Conservation (phyloP, 1,140 invertebrate genomes). For the Hestina assimilis region DNA sequence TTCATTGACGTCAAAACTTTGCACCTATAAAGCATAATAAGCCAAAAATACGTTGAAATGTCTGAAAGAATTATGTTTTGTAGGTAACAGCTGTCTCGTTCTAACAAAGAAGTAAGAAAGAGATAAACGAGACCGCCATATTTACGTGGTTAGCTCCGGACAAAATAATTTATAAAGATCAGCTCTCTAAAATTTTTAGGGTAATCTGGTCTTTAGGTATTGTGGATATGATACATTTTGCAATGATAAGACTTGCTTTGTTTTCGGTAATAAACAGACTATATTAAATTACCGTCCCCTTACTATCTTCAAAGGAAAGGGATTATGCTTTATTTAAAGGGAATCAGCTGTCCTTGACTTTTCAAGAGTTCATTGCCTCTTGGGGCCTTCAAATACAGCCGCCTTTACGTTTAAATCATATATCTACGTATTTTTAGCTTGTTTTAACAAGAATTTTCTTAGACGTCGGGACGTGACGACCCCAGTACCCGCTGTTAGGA, state of each 20-base stretch:
- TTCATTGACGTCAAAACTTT: not conserved
- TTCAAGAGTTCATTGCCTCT: too few species aligned
- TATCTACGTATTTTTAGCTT: too few species aligned
- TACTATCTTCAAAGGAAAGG: too few species aligned
- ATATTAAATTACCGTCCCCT: too few species aligned
- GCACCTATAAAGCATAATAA: not conserved
- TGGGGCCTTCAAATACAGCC: too few species aligned
- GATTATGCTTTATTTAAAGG: too few species aligned
- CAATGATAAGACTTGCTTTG: not conserved
- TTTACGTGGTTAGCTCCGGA: not conserved
- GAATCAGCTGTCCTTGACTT: too few species aligned
- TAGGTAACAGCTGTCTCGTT: not conserved
- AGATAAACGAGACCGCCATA: not conserved
- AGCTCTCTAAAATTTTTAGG: not conserved
- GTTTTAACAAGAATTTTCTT: too few species aligned
- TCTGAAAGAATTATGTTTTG: not conserved
- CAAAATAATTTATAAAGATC: not conserved
- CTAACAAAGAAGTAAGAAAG: not conserved
- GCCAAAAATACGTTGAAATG: not conserved
- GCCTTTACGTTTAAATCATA: too few species aligned
- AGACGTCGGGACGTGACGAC: too few species aligned
- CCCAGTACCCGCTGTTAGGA: too few species aligned
- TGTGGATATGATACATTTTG: not conserved
- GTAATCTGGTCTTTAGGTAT: not conserved
- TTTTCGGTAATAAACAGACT: not conserved